phyloP scores from a whole-genome alignment of 2,888 invertebrate genomes.

The Rhamphomyia laevipes region DNA sequence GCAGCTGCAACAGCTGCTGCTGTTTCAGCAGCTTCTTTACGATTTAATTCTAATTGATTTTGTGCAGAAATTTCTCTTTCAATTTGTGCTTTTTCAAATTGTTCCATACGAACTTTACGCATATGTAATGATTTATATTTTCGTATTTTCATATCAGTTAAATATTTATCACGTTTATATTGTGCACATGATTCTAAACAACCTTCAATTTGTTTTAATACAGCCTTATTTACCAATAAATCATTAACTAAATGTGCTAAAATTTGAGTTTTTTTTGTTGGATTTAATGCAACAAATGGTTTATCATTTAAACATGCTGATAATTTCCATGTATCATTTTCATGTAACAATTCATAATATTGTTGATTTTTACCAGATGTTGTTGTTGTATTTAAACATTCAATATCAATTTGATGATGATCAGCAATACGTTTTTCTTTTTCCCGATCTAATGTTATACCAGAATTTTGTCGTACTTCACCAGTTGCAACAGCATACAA shows the following conservation, averaged over 20 bases:
- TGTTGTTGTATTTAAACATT: constrained; percentile 47
- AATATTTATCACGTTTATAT: constrained; percentile 80
- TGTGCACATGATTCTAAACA: constrained; percentile 78
- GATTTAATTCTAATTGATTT: constrained; percentile 26
- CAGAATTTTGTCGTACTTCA: constrained; percentile 67
- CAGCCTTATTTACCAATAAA: constrained; percentile 82
- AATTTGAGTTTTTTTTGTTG: constrained; percentile 78
- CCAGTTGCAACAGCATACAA: constrained; percentile 81
- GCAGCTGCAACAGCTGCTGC: constrained; percentile 29
- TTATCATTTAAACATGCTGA: constrained; percentile 69
- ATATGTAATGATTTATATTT: constrained; percentile 65
- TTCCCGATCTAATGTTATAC: constrained; percentile 71
- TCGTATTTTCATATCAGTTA: constrained; percentile 84
- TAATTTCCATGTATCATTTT: constrained; percentile 66
- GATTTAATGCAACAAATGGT: constrained; percentile 74
- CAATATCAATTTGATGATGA: constrained; percentile 65
- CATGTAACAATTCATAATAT: constrained; percentile 66
- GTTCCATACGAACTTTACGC: constrained; percentile 62
- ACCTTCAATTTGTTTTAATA: constrained; percentile 79
- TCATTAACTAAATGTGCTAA: constrained; percentile 90
- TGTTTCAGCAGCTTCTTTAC: constrained; percentile 26
- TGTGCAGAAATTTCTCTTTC: constrained; percentile 33
- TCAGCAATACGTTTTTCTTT: constrained; percentile 69
- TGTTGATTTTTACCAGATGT: constrained; percentile 58
- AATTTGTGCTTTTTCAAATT: constrained; percentile 47